Evolutionary conservation across 2,888 invertebrate species (phyloP).

Genomic region (Netelia virgata): DNA sequence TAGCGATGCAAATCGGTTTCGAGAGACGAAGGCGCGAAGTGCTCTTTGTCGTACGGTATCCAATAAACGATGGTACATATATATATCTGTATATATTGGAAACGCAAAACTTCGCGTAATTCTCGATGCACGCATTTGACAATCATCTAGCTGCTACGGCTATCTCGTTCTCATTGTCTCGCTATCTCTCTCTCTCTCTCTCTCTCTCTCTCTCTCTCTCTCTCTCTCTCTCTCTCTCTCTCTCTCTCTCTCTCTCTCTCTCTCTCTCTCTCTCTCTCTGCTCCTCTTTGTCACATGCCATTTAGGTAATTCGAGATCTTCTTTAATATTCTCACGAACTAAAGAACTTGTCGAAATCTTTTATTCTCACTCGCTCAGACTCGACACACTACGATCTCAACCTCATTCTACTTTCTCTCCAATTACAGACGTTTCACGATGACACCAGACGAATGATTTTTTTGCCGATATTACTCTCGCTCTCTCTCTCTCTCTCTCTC

Average conservation of each 20-base stretch:
- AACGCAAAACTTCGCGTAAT: slow-evolving; percentile 31
- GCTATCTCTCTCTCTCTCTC: slow-evolving; percentile 41
- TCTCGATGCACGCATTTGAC: slow-evolving; percentile 2
- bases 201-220: not conserved
- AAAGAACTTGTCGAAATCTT: not conserved
- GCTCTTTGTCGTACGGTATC: slow-evolving; percentile 73
- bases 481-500: not conserved
- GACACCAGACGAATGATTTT: not conserved
- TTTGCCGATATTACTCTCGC: not conserved
- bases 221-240: not conserved
- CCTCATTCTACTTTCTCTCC: not conserved
- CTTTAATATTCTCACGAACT: slow-evolving; percentile 55
- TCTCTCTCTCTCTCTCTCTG: slow-evolving; percentile 44
- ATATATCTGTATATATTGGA: slow-evolving; percentile 7
- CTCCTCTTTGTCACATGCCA: too few relatives aligned
- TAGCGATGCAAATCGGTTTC: slow-evolving; percentile 72
- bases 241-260: not conserved
- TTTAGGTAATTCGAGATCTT: slow-evolving; percentile 56
- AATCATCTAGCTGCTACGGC: not conserved
- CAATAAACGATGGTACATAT: slow-evolving; percentile 72
- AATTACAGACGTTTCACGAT: not conserved
- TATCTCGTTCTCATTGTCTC: not conserved
- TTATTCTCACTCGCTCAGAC: not conserved
- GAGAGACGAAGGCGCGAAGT: slow-evolving; percentile 70
- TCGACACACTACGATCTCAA: not conserved